These are phyloP conservation scores for Phalacrocorax aristotelis DNA, from an alignment of 2,113 vertebrate species.

Conservation along the genomic window DNA sequence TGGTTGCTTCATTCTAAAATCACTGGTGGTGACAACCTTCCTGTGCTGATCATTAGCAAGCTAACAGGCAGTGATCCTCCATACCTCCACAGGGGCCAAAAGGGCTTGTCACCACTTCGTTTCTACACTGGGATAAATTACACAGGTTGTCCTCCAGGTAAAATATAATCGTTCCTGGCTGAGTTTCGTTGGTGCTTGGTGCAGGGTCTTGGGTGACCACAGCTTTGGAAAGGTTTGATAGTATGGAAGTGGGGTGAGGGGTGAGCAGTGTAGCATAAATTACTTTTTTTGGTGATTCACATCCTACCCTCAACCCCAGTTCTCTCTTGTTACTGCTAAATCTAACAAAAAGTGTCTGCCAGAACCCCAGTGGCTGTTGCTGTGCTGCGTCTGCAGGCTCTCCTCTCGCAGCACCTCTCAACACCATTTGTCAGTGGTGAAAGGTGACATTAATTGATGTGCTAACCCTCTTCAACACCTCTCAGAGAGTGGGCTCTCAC, in stretches of 20 bases:
- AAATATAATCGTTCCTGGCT: not conserved
- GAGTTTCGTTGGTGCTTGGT: not conserved
- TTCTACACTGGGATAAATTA: not conserved
- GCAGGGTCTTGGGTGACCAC: not conserved
- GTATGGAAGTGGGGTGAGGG: not conserved
- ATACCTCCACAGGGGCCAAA: not conserved
- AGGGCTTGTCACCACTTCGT: not conserved
- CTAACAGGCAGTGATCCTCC: not conserved
- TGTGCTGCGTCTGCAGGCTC: not conserved
- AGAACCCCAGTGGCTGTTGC: not conserved
- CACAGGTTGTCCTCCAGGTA: not conserved
- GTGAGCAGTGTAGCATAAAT: not conserved
- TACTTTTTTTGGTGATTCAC: not conserved
- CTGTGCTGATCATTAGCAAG: fast-evolving
- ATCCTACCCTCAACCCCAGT: not conserved
- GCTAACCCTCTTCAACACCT: not conserved
- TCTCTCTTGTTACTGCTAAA: not conserved
- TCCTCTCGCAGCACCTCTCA: not conserved
- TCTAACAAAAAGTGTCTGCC: not conserved
- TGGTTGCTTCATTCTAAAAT: not conserved
- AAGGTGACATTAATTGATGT: not conserved
- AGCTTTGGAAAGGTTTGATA: not conserved
- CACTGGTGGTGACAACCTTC: fast-evolving
- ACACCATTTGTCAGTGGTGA: not conserved
- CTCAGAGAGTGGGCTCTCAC: not conserved